Evolutionary conservation across 2,113 vertebrate species (phyloP).

Genomic region (Colius striatus): DNA sequence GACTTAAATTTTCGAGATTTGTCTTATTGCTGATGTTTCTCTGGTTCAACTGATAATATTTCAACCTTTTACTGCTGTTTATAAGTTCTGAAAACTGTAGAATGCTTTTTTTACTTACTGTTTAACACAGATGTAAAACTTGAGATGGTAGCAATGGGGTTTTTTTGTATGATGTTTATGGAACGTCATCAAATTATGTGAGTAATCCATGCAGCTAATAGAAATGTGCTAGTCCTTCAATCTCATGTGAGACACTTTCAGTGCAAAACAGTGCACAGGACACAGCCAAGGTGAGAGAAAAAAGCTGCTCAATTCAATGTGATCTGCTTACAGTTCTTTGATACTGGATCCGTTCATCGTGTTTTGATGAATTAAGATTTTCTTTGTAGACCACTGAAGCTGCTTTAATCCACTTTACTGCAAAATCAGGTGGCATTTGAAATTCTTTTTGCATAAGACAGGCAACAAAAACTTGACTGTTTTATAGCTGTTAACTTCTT

Average conservation of each 20-base stretch:
- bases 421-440: background rate
- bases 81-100: background rate
- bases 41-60: background rate
- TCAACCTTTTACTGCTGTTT: background rate
- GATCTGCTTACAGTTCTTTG: background rate
- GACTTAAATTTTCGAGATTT: background rate
- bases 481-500: background rate
- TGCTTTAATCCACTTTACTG: background rate
- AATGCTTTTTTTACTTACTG: background rate
- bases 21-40: background rate
- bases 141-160: background rate
- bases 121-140: background rate
- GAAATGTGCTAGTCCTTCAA: background rate
- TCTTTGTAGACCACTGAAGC: background rate
- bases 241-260: background rate
- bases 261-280: background rate
- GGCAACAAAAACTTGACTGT: background rate
- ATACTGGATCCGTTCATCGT: background rate
- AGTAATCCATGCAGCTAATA: background rate
- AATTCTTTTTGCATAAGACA: background rate
- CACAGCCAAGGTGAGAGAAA: background rate
- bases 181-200: background rate
- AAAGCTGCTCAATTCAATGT: background rate
- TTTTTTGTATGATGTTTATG: background rate
- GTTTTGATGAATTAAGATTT: slow-evolving; percentile 12